phyloP scores from a whole-genome alignment of 53 echinoderm and acorn worm genomes.

The Arbacia lixula region DNA sequence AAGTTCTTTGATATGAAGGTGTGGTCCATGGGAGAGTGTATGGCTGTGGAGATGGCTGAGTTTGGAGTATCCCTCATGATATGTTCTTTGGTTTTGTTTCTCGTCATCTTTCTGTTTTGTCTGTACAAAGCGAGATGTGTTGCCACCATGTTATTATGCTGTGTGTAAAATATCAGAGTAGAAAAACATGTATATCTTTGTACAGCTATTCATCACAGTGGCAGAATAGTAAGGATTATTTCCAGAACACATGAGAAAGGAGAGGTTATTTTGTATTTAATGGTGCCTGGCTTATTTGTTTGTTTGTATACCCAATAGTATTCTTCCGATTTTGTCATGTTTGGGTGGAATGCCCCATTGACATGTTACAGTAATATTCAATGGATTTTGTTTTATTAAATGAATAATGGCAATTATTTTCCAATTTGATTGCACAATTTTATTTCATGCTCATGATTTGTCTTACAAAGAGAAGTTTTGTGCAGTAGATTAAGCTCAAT shows the following conservation, averaged over 20 bases:
- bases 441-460: too few relatives aligned
- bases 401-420: too few relatives aligned
- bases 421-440: too few relatives aligned
- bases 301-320: conserved; percentile 3
- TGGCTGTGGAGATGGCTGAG: background rate
- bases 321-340: conserved; percentile 31
- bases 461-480: too few relatives aligned
- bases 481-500: too few relatives aligned
- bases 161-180: conserved; percentile 65
- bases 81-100: background rate
- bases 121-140: conserved; percentile 43
- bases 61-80: background rate
- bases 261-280: conserved; percentile 46
- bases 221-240: conserved; percentile 45
- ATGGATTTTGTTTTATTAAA: too few relatives aligned
- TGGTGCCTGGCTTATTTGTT: conserved; percentile 37
- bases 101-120: conserved; percentile 16
- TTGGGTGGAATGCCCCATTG: too few relatives aligned
- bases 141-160: conserved; percentile 52
- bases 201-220: conserved; percentile 51
- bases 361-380: too few relatives aligned
- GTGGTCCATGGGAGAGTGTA: background rate
- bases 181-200: conserved; percentile 58
- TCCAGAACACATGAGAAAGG: conserved; percentile 14
- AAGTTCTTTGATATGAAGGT: too few relatives aligned